These are phyloP conservation scores for Dolichopus griseipennis DNA, from an alignment of 2,888 invertebrate genomes.

Conservation along the genomic window DNA sequence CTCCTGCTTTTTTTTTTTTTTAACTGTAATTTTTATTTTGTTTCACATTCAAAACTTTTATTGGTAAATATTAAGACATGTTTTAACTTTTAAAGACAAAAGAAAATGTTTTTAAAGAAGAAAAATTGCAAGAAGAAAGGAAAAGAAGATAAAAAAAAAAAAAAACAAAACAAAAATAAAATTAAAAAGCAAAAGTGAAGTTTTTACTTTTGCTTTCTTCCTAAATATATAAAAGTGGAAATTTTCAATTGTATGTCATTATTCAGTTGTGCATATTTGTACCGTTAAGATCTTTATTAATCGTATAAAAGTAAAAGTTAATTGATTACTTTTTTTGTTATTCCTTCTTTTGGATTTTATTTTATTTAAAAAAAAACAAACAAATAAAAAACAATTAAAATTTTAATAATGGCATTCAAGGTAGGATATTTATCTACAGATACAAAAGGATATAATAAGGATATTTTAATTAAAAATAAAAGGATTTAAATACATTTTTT, in stretches of 20 bases:
- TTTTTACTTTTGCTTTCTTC: slow-evolving; percentile 38
- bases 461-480: slow-evolving; percentile 5
- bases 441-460: slow-evolving; percentile 18
- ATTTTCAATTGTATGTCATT: slow-evolving; percentile 40
- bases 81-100: slow-evolving; percentile 9
- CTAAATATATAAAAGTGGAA: slow-evolving; percentile 44
- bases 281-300: slow-evolving; percentile 34
- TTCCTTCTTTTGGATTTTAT: too few relatives aligned
- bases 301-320: slow-evolving; percentile 26
- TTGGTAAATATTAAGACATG: neutral
- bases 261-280: slow-evolving; percentile 44
- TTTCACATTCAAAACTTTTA: neutral
- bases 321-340: slow-evolving; percentile 25
- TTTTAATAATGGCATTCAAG: slow-evolving; percentile 29
- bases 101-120: slow-evolving; percentile 4
- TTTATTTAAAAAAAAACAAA: slow-evolving; percentile 8
- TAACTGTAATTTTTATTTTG: too few relatives aligned
- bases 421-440: slow-evolving; percentile 23
- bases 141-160: neutral
- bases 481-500: slow-evolving; percentile 5
- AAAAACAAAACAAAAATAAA: neutral
- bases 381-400: slow-evolving; percentile 10
- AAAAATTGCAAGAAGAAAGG: neutral
- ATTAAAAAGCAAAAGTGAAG: neutral
- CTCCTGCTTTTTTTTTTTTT: neutral